A percentile compares a stretch with the other conserved stretches of the same genome.
These are phyloP conservation scores for Danio jaintianensis DNA, from an alignment of 2,797 vertebrate species.

Conservation along the genomic window DNA sequence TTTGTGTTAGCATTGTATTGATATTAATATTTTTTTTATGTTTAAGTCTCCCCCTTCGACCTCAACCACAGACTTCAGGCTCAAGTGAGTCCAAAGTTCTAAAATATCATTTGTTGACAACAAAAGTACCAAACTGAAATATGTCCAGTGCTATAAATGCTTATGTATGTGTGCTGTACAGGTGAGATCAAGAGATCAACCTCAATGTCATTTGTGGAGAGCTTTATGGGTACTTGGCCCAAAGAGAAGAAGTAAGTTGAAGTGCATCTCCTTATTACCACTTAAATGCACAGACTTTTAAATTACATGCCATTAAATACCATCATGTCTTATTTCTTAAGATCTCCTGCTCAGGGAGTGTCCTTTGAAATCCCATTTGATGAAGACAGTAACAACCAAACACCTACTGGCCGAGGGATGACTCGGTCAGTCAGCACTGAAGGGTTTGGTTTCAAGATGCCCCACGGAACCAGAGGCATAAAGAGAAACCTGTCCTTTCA, in stretches of 20 bases:
- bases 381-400: constrained; percentile 81
- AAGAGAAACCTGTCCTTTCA: constrained; percentile 92
- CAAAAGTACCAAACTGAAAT: background rate
- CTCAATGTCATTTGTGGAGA: constrained; percentile 97
- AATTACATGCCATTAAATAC: background rate
- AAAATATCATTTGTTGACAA: background rate
- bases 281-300: constrained; percentile 5
- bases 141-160: background rate
- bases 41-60: constrained; percentile 78
- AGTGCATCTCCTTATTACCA: background rate
- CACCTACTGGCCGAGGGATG: constrained; percentile 78
- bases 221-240: constrained; percentile 94
- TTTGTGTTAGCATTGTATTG: background rate
- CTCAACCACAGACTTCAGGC: constrained; percentile 80
- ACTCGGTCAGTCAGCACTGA: constrained; percentile 93
- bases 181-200: constrained; percentile 93
- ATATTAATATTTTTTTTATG: constrained; percentile 11
- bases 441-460: constrained; percentile 85
- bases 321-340: constrained; percentile 64
- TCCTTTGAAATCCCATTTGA: constrained; percentile 98
- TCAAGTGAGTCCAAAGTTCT: constrained; percentile 79
- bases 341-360: constrained; percentile 93
- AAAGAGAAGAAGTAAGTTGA: constrained; percentile 91
- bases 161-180: constrained; percentile 68
- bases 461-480: constrained; percentile 79